Evolutionary conservation across 2,888 invertebrate genomes (phyloP).

Genomic region (Agriotes lineatus): DNA sequence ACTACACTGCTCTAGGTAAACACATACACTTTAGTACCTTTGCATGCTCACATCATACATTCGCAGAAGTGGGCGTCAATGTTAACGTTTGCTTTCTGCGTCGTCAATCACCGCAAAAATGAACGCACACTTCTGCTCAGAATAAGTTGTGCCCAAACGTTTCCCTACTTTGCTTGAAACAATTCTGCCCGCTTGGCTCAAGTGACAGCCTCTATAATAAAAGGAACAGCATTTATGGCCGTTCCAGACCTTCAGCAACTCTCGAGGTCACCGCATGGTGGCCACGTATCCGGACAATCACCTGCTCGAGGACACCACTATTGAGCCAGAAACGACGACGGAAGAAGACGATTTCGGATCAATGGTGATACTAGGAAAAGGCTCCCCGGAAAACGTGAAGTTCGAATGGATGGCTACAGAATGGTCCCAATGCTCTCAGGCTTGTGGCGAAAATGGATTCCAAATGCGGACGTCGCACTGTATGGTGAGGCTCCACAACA

Average conservation of each 20-base stretch:
- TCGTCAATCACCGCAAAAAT: background rate
- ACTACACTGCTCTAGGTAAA: conserved; percentile 57
- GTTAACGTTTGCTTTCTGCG: no score
- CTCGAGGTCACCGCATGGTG: conserved; percentile 78
- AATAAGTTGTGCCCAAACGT: background rate
- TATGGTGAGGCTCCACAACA: conserved; percentile 73
- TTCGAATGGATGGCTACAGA: conserved; percentile 86
- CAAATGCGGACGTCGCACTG: conserved; percentile 80
- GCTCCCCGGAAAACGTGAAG: conserved; percentile 66
- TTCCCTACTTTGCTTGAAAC: background rate
- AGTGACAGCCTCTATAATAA: conserved; percentile 58
- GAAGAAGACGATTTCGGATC: conserved; percentile 51
- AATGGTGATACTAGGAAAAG: conserved; percentile 52
- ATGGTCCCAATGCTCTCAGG: conserved; percentile 89
- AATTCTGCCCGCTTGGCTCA: conserved; percentile 7
- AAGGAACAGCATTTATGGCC: conserved; percentile 84
- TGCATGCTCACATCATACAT: conserved; percentile 36
- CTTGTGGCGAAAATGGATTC: conserved; percentile 83
- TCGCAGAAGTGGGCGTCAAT: background rate
- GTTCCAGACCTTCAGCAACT: conserved; percentile 81
- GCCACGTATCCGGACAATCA: conserved; percentile 66
- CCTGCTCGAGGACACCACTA: conserved; percentile 64
- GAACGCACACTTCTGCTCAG: background rate
- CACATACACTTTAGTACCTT: conserved; percentile 39
- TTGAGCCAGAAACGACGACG: conserved; percentile 36